Conservation (phyloP, 2,113 vertebrate genomes). For the Gadus chalcogrammus region DNA sequence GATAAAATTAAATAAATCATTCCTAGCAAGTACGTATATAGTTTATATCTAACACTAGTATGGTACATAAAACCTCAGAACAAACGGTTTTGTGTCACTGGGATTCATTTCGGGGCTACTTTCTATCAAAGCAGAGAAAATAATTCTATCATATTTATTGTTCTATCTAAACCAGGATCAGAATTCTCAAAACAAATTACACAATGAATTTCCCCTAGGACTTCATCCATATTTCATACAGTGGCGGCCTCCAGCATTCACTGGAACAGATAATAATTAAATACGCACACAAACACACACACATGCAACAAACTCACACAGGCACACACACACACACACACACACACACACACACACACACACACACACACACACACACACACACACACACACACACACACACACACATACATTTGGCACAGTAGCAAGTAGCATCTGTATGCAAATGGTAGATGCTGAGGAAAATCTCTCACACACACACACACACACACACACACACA, state of each 20-base stretch:
- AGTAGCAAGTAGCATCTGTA: constrained; percentile 2
- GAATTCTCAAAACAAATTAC: not conserved
- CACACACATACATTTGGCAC: not conserved
- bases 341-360: not conserved
- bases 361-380: not conserved
- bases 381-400: not conserved
- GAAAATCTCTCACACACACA: not conserved
- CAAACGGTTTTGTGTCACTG: too few species aligned
- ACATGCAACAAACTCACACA: not conserved
- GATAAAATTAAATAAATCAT: too few species aligned
- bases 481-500: constrained; percentile 9
- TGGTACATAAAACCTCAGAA: too few species aligned
- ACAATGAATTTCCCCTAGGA: not conserved
- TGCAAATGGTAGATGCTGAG: not conserved
- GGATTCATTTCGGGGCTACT: too few species aligned
- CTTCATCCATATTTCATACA: not conserved
- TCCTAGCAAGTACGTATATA: too few species aligned
- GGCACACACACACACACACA: not conserved
- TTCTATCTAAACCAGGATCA: too few species aligned
- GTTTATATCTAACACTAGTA: too few species aligned
- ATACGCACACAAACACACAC: not conserved
- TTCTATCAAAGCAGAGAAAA: too few species aligned
- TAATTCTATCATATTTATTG: too few species aligned
- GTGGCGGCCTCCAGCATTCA: not conserved
- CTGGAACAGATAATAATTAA: not conserved